Conservation (phyloP, 2,888 invertebrate species). For the Caenorhabditis panamensis region DNA sequence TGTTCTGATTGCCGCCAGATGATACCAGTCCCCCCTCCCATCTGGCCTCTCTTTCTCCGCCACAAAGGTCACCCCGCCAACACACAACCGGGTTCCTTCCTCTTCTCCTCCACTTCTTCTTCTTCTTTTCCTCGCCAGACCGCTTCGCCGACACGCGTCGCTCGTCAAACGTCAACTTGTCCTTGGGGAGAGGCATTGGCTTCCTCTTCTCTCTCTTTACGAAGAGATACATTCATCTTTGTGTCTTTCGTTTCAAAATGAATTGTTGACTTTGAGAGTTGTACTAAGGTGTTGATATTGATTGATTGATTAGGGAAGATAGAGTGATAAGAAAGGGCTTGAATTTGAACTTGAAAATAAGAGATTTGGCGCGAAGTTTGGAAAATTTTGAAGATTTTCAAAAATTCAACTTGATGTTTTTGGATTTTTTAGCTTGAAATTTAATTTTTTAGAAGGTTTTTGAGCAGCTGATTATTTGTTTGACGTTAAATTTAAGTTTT, state of each 20-base stretch:
- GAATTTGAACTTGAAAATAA: too few relatives aligned
- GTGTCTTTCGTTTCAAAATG: not conserved
- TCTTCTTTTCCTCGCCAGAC: slow-evolving; percentile 8
- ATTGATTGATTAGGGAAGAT: too few relatives aligned
- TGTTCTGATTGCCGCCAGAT: slow-evolving; percentile 13
- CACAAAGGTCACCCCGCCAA: slow-evolving; percentile 32
- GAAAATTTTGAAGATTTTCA: too few relatives aligned
- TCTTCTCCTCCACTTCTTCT: not conserved
- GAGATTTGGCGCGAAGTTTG: too few relatives aligned
- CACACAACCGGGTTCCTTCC: too few relatives aligned
- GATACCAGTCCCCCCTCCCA: not conserved
- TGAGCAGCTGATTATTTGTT: too few relatives aligned
- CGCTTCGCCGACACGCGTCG: slow-evolving; percentile 59
- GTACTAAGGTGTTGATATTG: too few relatives aligned
- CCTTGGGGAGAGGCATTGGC: not conserved
- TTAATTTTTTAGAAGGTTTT: not conserved
- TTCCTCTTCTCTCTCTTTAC: slow-evolving; percentile 12
- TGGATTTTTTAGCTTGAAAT: not conserved
- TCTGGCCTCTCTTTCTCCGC: not conserved
- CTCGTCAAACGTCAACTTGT: slow-evolving; percentile 65
- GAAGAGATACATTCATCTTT: slow-evolving; percentile 34
- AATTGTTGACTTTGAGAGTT: not conserved
- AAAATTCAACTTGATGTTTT: too few relatives aligned
- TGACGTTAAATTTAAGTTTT: not conserved
- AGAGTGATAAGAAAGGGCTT: too few relatives aligned